These are phyloP conservation scores for Aporrectodea caliginosa DNA, from an alignment of 1,140 invertebrate genomes.

Conservation along the genomic window DNA sequence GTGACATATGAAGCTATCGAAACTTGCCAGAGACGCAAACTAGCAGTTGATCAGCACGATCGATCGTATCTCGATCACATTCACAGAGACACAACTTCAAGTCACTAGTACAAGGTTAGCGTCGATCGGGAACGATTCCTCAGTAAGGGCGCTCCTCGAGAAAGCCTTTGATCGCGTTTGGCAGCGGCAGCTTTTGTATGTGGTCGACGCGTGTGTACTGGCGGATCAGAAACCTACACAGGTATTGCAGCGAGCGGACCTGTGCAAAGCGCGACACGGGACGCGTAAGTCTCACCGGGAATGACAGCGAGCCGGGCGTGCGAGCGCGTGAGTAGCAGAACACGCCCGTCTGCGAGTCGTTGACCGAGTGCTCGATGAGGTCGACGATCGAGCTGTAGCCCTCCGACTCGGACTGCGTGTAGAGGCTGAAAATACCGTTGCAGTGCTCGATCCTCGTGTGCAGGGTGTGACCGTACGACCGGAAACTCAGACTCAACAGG, in stretches of 20 bases:
- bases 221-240: slow-evolving; percentile 73
- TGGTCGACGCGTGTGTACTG: slow-evolving; percentile 68
- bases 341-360: slow-evolving; percentile 65
- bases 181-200: slow-evolving; percentile 69
- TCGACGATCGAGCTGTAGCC: slow-evolving; percentile 67
- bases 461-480: slow-evolving; percentile 68
- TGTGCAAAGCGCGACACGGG: slow-evolving; percentile 72
- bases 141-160: slow-evolving; percentile 55
- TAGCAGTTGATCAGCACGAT: no score
- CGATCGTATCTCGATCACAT: no score
- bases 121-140: no score
- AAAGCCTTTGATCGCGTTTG: slow-evolving; percentile 65
- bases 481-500: slow-evolving; percentile 69
- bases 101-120: no score
- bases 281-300: slow-evolving; percentile 70
- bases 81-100: no score
- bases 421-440: slow-evolving; percentile 66
- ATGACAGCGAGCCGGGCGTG: slow-evolving; percentile 65
- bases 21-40: no score
- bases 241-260: slow-evolving; percentile 69
- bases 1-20: no score
- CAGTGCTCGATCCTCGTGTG: slow-evolving; percentile 69
- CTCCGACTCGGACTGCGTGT: slow-evolving; percentile 64
- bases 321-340: slow-evolving; percentile 69
- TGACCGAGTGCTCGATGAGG: slow-evolving; percentile 69